Evolutionary conservation across 2,113 vertebrate genomes (phyloP).

Genomic region (Corythoichthys haematopterus): DNA sequence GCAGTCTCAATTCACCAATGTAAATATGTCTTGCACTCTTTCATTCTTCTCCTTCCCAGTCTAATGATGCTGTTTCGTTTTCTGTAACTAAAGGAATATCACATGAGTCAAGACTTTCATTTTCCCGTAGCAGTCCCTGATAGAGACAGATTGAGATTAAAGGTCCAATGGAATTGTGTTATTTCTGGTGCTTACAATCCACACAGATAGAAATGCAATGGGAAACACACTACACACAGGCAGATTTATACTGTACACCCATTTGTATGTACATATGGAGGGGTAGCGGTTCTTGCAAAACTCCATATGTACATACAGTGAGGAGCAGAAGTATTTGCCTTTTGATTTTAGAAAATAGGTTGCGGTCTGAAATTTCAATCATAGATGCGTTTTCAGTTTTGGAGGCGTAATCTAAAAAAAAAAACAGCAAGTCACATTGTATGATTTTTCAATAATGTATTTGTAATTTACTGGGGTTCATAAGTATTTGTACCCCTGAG

Average conservation of each 20-base stretch:
- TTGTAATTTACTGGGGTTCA: too few species aligned
- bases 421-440: too few species aligned
- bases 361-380: too few species aligned
- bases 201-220: conserved; percentile 39
- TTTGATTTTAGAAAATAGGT: too few species aligned
- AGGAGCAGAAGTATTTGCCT: too few species aligned
- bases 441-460: too few species aligned
- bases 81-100: conserved; percentile 36
- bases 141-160: conserved; percentile 69
- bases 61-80: conserved; percentile 35
- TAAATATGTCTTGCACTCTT: conserved; percentile 15
- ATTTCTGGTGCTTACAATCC: conserved; percentile 53
- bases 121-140: conserved; percentile 62
- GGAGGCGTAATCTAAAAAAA: too few species aligned
- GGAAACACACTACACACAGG: conserved; percentile 32
- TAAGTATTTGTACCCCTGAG: too few species aligned
- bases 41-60: conserved; percentile 28
- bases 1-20: neutral
- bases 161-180: conserved; percentile 68
- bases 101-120: conserved; percentile 49
- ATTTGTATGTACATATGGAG: conserved; percentile 25
- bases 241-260: conserved; percentile 28
- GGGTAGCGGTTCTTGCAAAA: conserved; percentile 17
- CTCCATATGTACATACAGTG: too few species aligned
- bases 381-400: too few species aligned